Conservation (phyloP, 2,888 invertebrate species). For the Xestia c-nigrum region DNA sequence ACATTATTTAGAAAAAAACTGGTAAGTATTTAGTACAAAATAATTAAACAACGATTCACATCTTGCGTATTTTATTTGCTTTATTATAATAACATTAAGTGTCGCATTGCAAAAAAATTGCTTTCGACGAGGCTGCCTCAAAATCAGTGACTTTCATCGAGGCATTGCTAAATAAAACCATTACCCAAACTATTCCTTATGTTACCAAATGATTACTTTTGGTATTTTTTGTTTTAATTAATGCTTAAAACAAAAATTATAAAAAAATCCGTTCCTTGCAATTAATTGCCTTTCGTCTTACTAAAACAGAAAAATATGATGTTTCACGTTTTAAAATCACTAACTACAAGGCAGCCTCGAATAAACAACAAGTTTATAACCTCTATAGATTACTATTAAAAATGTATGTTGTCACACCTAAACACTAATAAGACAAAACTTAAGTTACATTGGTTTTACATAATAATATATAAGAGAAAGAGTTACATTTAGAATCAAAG, state of each 20-base stretch:
- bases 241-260: neutral
- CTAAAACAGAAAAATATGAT: neutral
- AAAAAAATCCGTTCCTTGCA: neutral
- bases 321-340: neutral
- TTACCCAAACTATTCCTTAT: neutral
- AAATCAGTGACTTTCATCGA: conserved; percentile 13
- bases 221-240: neutral
- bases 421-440: conserved; percentile 46
- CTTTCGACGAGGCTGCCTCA: conserved; percentile 46
- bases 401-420: conserved; percentile 28
- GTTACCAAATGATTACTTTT: neutral
- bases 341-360: conserved; percentile 18
- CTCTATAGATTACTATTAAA: conserved; percentile 40
- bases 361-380: conserved; percentile 18
- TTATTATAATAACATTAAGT: conserved; percentile 51
- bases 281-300: neutral
- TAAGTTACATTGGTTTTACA: conserved; percentile 13
- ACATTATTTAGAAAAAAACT: conserved; percentile 44
- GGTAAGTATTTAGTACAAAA: conserved; percentile 62
- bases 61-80: conserved; percentile 63
- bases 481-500: conserved; percentile 1
- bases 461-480: conserved; percentile 5
- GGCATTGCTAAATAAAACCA: neutral
- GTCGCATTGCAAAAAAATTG: conserved; percentile 31
- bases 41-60: conserved; percentile 62